phyloP scores from a whole-genome alignment of 2,888 invertebrate genomes.

The Harpagoxenus sublaevis region DNA sequence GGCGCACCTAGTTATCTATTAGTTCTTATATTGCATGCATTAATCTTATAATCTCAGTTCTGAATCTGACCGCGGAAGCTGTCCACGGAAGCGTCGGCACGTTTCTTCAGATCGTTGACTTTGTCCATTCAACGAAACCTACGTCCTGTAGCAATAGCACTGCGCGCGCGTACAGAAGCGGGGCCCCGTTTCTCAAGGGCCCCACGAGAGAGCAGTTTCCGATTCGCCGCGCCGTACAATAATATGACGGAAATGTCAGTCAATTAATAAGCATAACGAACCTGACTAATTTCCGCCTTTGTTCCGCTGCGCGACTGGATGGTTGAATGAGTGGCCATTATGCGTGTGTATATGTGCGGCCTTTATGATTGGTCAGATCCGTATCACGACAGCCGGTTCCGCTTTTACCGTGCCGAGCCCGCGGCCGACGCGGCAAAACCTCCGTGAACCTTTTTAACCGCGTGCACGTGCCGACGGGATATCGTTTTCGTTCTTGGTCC shows the following conservation, averaged over 20 bases:
- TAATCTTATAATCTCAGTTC: neutral
- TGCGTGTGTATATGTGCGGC: slow-evolving; percentile 75
- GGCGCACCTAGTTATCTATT: neutral
- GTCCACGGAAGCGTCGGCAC: slow-evolving; percentile 22
- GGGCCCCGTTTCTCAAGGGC: slow-evolving; percentile 67
- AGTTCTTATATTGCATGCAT: neutral
- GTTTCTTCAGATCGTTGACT: slow-evolving; percentile 47
- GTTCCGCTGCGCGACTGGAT: slow-evolving; percentile 76
- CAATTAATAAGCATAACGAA: slow-evolving; percentile 86
- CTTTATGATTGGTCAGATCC: slow-evolving; percentile 86
- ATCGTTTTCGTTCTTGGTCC: slow-evolving; percentile 65
- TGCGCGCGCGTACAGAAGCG: slow-evolving; percentile 2
- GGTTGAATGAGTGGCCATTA: slow-evolving; percentile 85
- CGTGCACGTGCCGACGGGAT: slow-evolving; percentile 82
- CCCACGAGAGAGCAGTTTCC: slow-evolving; percentile 74
- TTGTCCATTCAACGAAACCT: slow-evolving; percentile 27
- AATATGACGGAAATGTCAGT: slow-evolving; percentile 86
- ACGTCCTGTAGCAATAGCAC: slow-evolving; percentile 7
- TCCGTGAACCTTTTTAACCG: slow-evolving; percentile 84
- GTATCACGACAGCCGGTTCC: slow-evolving; percentile 86
- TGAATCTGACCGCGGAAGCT: slow-evolving; percentile 15
- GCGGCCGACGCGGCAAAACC: slow-evolving; percentile 82
- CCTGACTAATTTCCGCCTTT: slow-evolving; percentile 86
- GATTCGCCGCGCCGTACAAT: slow-evolving; percentile 79
- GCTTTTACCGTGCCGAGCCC: slow-evolving; percentile 81